phyloP scores from a whole-genome alignment of 2,113 vertebrate species.

The Donacobius atricapilla region DNA sequence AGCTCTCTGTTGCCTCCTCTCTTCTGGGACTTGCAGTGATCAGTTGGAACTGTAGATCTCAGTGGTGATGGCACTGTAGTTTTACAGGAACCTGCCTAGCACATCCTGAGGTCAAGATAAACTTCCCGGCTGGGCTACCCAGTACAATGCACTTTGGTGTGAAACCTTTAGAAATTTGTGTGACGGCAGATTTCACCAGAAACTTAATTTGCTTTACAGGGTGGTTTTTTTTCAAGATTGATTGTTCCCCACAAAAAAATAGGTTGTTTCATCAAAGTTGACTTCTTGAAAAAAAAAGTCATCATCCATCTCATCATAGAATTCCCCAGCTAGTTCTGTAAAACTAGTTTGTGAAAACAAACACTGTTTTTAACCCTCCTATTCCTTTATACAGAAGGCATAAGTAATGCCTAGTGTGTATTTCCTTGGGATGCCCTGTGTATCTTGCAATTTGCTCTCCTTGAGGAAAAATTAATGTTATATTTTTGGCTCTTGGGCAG shows the following conservation, averaged over 20 bases:
- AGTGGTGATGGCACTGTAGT: neutral
- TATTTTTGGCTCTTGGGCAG: neutral
- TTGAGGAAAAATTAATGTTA: neutral
- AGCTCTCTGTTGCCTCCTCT: neutral
- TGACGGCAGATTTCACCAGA: neutral
- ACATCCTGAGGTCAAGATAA: neutral
- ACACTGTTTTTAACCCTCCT: neutral
- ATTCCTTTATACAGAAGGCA: neutral
- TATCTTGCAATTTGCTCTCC: neutral
- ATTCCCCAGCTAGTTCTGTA: neutral
- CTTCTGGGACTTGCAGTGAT: neutral
- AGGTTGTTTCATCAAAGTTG: neutral
- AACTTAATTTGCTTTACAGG: neutral
- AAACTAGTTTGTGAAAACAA: too few species aligned
- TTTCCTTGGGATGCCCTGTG: neutral
- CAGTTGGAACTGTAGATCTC: neutral
- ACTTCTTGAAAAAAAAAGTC: neutral
- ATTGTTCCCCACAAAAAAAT: neutral
- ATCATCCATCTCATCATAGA: neutral
- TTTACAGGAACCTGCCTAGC: neutral
- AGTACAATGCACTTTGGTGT: neutral
- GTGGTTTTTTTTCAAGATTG: neutral
- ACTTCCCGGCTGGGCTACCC: neutral
- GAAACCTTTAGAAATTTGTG: neutral
- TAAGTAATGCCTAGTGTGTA: neutral